Evolutionary conservation across 2,888 invertebrate genomes (phyloP).

Genomic region (Bellardia pandia): DNA sequence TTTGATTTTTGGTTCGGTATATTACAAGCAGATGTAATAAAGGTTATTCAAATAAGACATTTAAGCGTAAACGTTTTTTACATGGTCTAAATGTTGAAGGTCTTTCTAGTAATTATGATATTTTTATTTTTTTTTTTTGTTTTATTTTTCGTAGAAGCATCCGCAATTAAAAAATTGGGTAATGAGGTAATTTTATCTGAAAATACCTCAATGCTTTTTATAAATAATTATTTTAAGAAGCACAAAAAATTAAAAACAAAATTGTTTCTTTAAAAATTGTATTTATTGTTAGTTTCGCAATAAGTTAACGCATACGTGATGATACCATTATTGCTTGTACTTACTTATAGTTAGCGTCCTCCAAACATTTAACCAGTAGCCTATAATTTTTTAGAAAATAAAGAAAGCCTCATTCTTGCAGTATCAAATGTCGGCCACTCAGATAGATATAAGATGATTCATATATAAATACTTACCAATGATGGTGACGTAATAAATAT

Average conservation of each 20-base stretch:
- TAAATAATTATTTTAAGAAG: neutral
- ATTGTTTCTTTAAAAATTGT: neutral
- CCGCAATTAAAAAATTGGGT: slow-evolving; percentile 27
- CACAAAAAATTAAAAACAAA: neutral
- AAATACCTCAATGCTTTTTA: neutral
- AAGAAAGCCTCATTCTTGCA: too few relatives aligned
- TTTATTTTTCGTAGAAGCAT: neutral
- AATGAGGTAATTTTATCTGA: slow-evolving; percentile 19
- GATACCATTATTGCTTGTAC: too few relatives aligned
- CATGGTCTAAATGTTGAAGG: slow-evolving; percentile 52
- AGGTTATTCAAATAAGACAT: slow-evolving; percentile 39
- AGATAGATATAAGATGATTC: too few relatives aligned
- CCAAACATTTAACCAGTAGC: too few relatives aligned
- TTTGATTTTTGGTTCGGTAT: slow-evolving; percentile 12
- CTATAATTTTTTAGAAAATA: too few relatives aligned
- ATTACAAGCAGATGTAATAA: slow-evolving; percentile 25
- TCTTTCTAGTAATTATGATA: slow-evolving; percentile 21
- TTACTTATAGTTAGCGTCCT: too few relatives aligned
- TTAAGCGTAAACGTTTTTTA: slow-evolving; percentile 21
- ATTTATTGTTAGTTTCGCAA: neutral
- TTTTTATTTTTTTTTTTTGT: neutral
- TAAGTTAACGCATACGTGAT: too few relatives aligned
- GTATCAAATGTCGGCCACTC: too few relatives aligned
- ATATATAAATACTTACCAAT: too few relatives aligned
- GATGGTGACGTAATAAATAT: too few relatives aligned